A percentile compares a stretch with the other conserved stretches of the same genome.
Conservation (phyloP, 92 coral and sea anemone species). For the Galaxea fascicularis region DNA sequence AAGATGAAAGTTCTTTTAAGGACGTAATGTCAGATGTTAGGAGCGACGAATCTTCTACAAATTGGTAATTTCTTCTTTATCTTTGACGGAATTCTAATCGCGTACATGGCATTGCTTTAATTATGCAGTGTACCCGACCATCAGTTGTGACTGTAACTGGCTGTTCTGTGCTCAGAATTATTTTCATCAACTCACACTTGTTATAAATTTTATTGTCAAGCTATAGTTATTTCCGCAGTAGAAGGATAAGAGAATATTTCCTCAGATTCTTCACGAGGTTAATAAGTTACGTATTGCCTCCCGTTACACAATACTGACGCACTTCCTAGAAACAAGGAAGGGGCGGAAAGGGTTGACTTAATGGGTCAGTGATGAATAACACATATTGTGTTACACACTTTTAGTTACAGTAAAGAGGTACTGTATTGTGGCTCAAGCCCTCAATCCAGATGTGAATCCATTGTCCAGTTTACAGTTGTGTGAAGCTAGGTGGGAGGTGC, state of each 20-base stretch:
- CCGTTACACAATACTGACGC: background rate
- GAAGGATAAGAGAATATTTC: background rate
- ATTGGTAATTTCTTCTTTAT: constrained; percentile 66
- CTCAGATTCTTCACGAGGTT: background rate
- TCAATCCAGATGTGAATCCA: no score
- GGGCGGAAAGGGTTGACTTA: no score
- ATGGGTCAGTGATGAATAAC: no score
- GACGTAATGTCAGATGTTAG: constrained; percentile 69
- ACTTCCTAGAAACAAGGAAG: no score
- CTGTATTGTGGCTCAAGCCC: no score
- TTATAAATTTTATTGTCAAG: background rate
- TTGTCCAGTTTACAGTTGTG: no score
- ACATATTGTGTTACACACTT: no score
- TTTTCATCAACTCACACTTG: background rate
- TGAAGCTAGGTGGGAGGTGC: no score
- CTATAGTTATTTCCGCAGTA: background rate
- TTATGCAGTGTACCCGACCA: background rate
- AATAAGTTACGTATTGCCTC: background rate
- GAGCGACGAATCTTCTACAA: constrained; percentile 68
- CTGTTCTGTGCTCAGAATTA: background rate
- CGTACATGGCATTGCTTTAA: background rate
- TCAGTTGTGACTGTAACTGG: background rate
- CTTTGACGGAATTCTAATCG: background rate
- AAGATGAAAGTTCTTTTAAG: constrained; percentile 62
- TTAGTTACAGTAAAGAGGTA: no score